Evolutionary conservation across 2,797 vertebrate genomes (phyloP).

Genomic region (Sylvia borin): DNA sequence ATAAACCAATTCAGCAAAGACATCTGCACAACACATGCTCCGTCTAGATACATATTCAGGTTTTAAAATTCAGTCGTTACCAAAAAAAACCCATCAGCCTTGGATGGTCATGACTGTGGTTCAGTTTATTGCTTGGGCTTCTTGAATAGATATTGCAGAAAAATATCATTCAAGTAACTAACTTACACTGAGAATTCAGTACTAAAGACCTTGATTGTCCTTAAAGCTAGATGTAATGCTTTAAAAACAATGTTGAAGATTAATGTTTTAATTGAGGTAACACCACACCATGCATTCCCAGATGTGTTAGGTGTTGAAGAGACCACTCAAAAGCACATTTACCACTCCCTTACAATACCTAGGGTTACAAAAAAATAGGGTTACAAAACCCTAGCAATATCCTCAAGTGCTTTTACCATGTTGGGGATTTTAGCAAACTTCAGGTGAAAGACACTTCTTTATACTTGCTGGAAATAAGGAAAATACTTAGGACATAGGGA

Average conservation of each 20-base stretch:
- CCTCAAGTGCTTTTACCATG: not conserved
- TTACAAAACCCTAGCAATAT: too few relatives aligned
- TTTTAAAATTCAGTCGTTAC: not conserved
- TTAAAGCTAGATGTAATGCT: not conserved
- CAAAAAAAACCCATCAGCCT: not conserved
- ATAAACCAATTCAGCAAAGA: not conserved
- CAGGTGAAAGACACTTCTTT: not conserved
- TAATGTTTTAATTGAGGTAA: not conserved
- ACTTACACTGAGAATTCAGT: not conserved
- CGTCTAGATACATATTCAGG: not conserved
- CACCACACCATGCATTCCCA: rapidly evolving
- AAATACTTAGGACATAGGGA: not conserved
- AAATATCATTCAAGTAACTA: not conserved
- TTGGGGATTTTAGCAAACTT: not conserved
- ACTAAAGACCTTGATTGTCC: not conserved
- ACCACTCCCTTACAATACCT: not conserved
- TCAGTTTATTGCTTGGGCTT: not conserved
- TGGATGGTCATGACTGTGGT: not conserved
- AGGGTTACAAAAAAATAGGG: too few relatives aligned
- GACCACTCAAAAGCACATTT: not conserved
- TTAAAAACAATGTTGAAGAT: not conserved
- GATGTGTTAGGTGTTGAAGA: not conserved
- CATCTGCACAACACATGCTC: not conserved
- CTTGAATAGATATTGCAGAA: not conserved
- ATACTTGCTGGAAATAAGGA: not conserved